phyloP scores from a whole-genome alignment of 2,888 invertebrate genomes.

The Scaptomyza parva region DNA sequence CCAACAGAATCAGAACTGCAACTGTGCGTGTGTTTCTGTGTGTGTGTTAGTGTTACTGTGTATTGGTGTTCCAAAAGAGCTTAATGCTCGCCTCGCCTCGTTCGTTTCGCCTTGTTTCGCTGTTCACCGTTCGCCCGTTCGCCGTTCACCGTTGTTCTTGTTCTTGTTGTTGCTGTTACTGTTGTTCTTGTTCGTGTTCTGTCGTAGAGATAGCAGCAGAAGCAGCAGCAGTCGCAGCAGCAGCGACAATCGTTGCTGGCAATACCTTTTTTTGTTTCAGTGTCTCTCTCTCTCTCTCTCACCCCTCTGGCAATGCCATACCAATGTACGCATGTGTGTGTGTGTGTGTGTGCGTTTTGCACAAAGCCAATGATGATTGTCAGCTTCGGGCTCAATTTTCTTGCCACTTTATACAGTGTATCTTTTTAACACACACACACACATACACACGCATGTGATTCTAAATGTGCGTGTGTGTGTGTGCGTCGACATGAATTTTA shows the following conservation, averaged over 20 bases:
- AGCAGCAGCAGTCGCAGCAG: slow-evolving; percentile 28
- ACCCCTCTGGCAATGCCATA: not conserved
- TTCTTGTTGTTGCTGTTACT: slow-evolving; percentile 58
- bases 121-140: slow-evolving; percentile 25
- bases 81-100: slow-evolving; percentile 47
- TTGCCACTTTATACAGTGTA: slow-evolving; percentile 61
- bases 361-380: slow-evolving; percentile 78
- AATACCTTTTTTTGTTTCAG: slow-evolving; percentile 10
- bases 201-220: slow-evolving; percentile 55
- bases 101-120: slow-evolving; percentile 18
- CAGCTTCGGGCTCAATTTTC: slow-evolving; percentile 63
- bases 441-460: slow-evolving; percentile 10
- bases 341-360: slow-evolving; percentile 41
- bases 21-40: slow-evolving; percentile 41
- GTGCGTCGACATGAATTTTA: slow-evolving; percentile 82
- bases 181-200: slow-evolving; percentile 63
- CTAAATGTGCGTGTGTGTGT: slow-evolving; percentile 20
- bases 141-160: slow-evolving; percentile 40
- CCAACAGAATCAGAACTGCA: slow-evolving; percentile 24
- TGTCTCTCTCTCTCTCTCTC: slow-evolving; percentile 2
- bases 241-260: slow-evolving; percentile 42
- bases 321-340: slow-evolving; percentile 9
- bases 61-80: slow-evolving; percentile 65
- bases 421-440: slow-evolving; percentile 21
- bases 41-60: slow-evolving; percentile 49